These are phyloP conservation scores for Ichneumoninae sp. DNA, from an alignment of 2,888 invertebrate genomes.

Conservation along the genomic window DNA sequence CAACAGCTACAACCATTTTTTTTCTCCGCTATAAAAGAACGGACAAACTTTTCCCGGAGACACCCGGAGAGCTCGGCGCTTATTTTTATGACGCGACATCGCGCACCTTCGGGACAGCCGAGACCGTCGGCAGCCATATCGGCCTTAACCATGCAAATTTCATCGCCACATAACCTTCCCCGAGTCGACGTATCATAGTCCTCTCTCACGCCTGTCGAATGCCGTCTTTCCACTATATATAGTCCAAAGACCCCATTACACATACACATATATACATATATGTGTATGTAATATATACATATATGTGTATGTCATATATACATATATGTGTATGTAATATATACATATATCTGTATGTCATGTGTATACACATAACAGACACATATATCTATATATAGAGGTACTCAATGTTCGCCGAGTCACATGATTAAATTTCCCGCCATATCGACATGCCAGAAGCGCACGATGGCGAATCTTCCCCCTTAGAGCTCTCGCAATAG, in stretches of 20 bases:
- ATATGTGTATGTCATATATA: no score
- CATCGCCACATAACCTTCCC: slow-evolving; percentile 75
- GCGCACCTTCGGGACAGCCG: slow-evolving; percentile 35
- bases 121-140: slow-evolving; percentile 66
- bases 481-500: background rate
- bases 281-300: no score
- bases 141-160: slow-evolving; percentile 81
- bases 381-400: slow-evolving; percentile 2
- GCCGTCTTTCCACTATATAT: slow-evolving; percentile 57
- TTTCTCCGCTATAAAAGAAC: background rate
- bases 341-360: no score
- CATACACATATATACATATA: no score
- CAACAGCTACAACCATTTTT: background rate
- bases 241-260: slow-evolving; percentile 20
- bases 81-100: slow-evolving; percentile 74
- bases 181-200: slow-evolving; percentile 37
- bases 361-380: no score
- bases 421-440: slow-evolving; percentile 80
- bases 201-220: slow-evolving; percentile 40
- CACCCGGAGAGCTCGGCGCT: background rate
- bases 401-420: slow-evolving; percentile 70
- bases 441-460: slow-evolving; percentile 80
- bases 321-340: no score
- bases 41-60: background rate
- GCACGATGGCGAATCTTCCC: slow-evolving; percentile 67